Base-by-base conservation (phyloP, 2,797 vertebrate species). In the Cygnus olor region DNA sequence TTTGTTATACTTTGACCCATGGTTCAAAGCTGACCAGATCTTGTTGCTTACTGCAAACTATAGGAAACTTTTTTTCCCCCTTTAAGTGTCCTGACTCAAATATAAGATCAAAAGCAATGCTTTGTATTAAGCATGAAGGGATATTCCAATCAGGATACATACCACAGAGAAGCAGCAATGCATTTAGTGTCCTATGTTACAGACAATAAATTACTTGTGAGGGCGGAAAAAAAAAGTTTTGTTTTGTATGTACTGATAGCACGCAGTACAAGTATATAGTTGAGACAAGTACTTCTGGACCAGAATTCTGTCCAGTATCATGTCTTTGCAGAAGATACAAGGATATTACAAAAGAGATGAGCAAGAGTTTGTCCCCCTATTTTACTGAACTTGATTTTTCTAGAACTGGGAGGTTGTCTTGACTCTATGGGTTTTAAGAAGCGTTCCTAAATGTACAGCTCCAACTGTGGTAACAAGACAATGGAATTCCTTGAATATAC, bases 1-100 rank as follows among this genome's bases (percentile, higher is more conserved):
- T 74, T 87, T 89, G 64, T 93, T 95, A 86, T 22, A 96, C 95
- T 96, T 97, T 92, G 94, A 91, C 90, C 91, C 36, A 0, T 2
- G 40, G 58, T 91, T 85, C 86, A 93, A 88, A 94, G 78, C 86
- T 90, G 80, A 85, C 32, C 57, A 56, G 22, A 79, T 80, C 68
- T 68, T 79, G 24, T 42, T 74, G 71, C 90, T 89, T 82, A 64
- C 2, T 2, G 42, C 13, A 68, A 92, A 79, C 32, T 36, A 11
- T 30, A 71, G 34, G 69, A 28, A 85, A 73, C 21, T 34, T 34
- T 17, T 2, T 47, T 36, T 36, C 25, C 25, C 34, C 82, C 58
- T 40, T 27, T 42, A 81, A 73, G 20, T 85, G 6, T 53, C 60
- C 34, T 34, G 47, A 53, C 64, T 71, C 28, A 73, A 88, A 70